Base-by-base conservation (phyloP, 1,140 invertebrate genomes). In the Aleiodes sp. region DNA sequence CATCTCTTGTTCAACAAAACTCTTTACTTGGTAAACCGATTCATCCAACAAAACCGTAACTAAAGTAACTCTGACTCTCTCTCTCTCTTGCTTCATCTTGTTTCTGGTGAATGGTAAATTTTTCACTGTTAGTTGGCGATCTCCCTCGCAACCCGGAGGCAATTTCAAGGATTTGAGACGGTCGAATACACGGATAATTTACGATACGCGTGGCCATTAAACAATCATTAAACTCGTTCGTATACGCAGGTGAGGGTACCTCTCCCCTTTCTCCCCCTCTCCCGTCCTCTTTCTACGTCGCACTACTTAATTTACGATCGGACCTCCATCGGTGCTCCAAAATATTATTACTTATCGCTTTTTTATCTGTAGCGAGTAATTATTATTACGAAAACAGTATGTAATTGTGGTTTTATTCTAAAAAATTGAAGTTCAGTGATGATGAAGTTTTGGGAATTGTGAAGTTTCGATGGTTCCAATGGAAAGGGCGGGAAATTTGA, bases 161-260 rank as follows among this genome's bases (percentile, higher is more conserved):
- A 84, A 85, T 85, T 84, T 84, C 78, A 76, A 84, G 80, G 81
- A 84, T 84, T 84, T 82, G 81, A 83, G 80, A 83, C 82, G 78
- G 73, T 83, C 83, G 83, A 83, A 84, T 84, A 82, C 76, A 79
- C 79, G 82, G 80, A 82, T 86, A 85, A 86, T 86, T 86, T 86
- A 86, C 78, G 83, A 85, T 80, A 82, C 79, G 77, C 76, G 76
- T 76, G 79, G 77, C 81, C 84, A 86, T 86, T 86, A 86, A 86
- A 86, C 84, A 85, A 85, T 86, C 84, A 85, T 86, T 86, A 86
- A 86, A 86, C 83, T 84, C 81, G 83, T 85, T 85, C 82, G 82
- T 78, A 82, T 83, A 79, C 80, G 83, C 82, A 84, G 82, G 84
- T 82, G 83, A 82, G 78, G 72, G n/a, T n/a, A n/a, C n/a, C n/a